Evolutionary conservation across 2,113 vertebrate species (phyloP).

Genomic region (Dromiciops gliroides): DNA sequence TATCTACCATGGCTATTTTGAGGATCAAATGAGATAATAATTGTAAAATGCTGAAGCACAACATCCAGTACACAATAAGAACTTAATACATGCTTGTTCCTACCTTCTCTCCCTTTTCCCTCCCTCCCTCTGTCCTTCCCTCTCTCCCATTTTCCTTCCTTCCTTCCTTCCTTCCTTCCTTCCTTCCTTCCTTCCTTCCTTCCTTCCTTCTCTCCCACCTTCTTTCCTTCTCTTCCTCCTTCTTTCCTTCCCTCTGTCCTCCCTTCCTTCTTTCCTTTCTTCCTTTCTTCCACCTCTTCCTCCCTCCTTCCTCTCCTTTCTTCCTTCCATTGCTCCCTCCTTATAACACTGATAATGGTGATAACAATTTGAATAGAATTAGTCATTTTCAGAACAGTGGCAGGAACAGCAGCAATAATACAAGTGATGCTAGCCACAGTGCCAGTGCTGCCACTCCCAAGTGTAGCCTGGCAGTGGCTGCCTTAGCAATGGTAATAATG

Average conservation of each 20-base stretch:
- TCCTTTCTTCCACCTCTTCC: not conserved
- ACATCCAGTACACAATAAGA: not conserved
- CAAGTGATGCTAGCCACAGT: not conserved
- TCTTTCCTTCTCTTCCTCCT: no score
- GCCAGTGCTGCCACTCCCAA: not conserved
- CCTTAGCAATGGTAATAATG: accelerated
- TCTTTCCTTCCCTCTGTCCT: no score
- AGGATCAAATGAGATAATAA: not conserved
- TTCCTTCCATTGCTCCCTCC: not conserved
- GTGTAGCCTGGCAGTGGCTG: not conserved
- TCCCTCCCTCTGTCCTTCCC: not conserved
- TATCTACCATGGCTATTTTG: not conserved
- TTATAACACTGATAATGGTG: not conserved
- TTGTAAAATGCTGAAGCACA: not conserved
- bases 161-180: no score
- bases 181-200: not conserved
- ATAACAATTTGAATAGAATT: not conserved
- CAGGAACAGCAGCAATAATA: not conserved
- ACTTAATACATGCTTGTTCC: not conserved
- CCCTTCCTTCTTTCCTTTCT: no score
- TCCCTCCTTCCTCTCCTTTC: not conserved
- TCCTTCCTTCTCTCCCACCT: not conserved
- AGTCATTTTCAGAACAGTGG: not conserved
- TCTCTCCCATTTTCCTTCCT: not conserved
- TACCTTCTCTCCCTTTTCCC: not conserved